Evolutionary conservation across 2,888 invertebrate species (phyloP).

Genomic region (Cetonia aurata): DNA sequence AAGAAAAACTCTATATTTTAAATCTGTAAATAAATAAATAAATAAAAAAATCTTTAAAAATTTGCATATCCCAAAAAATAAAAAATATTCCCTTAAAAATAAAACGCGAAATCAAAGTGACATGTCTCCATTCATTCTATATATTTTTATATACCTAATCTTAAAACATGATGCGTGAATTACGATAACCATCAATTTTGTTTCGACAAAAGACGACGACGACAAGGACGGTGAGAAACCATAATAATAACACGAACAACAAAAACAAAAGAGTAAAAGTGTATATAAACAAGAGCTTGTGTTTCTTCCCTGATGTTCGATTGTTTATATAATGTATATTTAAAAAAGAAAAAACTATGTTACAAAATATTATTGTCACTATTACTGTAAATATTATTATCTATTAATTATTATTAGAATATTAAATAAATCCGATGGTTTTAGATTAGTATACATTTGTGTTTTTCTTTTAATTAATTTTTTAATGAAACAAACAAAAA

Average conservation of each 20-base stretch:
- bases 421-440: conserved; percentile 58
- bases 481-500: neutral
- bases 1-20: neutral
- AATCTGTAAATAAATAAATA: neutral
- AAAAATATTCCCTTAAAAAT: too few species aligned
- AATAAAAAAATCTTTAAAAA: neutral
- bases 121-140: too few species aligned
- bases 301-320: neutral
- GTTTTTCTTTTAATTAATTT: conserved; percentile 2
- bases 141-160: too few species aligned
- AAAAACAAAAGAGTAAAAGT: conserved; percentile 55
- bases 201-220: too few species aligned
- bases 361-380: conserved; percentile 58
- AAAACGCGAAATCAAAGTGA: too few species aligned
- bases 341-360: conserved; percentile 54
- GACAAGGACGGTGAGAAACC: too few species aligned
- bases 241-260: neutral
- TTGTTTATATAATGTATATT: too few species aligned
- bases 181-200: too few species aligned
- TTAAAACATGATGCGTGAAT: too few species aligned
- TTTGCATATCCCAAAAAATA: neutral
- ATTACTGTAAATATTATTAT: conserved; percentile 7
- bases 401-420: conserved; percentile 61
- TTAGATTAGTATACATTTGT: conserved; percentile 42
- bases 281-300: conserved; percentile 50